Percentiles rank a stretch among this genome's conserved stretches.
Conservation (phyloP, 2,113 vertebrate genomes). For the Phoenicopterus ruber region DNA sequence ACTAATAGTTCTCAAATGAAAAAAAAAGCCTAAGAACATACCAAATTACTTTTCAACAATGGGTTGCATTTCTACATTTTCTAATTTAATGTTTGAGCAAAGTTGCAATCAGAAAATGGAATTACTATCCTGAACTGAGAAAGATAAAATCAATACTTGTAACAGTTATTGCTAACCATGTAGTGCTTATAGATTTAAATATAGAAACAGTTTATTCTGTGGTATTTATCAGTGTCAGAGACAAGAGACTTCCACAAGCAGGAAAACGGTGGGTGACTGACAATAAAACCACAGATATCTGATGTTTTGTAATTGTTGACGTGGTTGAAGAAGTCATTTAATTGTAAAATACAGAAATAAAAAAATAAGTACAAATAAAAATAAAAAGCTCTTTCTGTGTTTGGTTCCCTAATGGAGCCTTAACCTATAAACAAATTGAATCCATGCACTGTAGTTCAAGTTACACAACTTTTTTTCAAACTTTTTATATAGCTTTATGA, state of each 20-base stretch:
- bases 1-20: not conserved
- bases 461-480: not conserved
- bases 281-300: slow-evolving; percentile 51
- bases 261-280: slow-evolving; percentile 52
- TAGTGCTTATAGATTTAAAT: slow-evolving; percentile 66
- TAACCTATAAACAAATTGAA: not conserved
- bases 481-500: not conserved
- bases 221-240: slow-evolving; percentile 62
- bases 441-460: not conserved
- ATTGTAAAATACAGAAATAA: slow-evolving; percentile 26
- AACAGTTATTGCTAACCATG: slow-evolving; percentile 59
- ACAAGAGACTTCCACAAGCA: slow-evolving; percentile 33
- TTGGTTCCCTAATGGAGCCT: slow-evolving; percentile 19
- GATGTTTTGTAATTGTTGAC: slow-evolving; percentile 25
- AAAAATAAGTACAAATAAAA: not conserved
- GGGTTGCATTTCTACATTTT: not conserved
- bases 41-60: not conserved
- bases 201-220: slow-evolving; percentile 60
- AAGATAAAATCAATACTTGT: slow-evolving; percentile 67
- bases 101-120: slow-evolving; percentile 50
- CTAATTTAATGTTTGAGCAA: slow-evolving; percentile 64
- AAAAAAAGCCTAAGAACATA: not conserved
- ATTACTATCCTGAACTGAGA: slow-evolving; percentile 42
- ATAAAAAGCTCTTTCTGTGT: not conserved
- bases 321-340: slow-evolving; percentile 44